These are phyloP conservation scores for Listronotus oregonensis DNA, from an alignment of 1,140 invertebrate genomes.

Conservation along the genomic window DNA sequence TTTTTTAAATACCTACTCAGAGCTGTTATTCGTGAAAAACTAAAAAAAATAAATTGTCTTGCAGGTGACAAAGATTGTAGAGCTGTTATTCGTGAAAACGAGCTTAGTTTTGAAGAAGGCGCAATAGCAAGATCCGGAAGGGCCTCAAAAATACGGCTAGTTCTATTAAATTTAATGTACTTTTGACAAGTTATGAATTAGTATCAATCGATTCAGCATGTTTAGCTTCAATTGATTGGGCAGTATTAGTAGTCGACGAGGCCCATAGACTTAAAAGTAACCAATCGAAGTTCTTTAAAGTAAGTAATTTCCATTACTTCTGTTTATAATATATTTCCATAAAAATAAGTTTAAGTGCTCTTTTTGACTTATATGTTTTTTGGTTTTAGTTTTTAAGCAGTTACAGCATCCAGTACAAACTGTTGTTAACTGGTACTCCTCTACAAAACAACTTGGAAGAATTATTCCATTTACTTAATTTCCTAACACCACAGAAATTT, in stretches of 20 bases:
- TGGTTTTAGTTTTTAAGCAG: slow-evolving; percentile 92
- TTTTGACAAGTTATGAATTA: slow-evolving; percentile 97
- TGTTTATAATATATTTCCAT: no score
- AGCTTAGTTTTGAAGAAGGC: slow-evolving; percentile 96
- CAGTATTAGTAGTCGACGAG: slow-evolving; percentile 97
- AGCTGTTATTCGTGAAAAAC: no score
- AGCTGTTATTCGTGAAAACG: slow-evolving; percentile 95
- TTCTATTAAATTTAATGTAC: slow-evolving; percentile 96
- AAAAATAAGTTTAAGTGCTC: no score
- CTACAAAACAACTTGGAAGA: slow-evolving; percentile 99
- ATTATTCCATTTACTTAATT: slow-evolving; percentile 98
- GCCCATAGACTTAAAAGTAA: slow-evolving; percentile 99
- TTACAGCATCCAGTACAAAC: slow-evolving; percentile 95
- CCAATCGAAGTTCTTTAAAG: slow-evolving; percentile 80
- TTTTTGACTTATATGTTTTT: slow-evolving; percentile 40
- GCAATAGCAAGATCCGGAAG: slow-evolving; percentile 85
- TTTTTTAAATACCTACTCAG: no score
- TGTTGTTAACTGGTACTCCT: slow-evolving; percentile 97
- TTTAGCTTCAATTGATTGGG: slow-evolving; percentile 98
- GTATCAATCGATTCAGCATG: slow-evolving; percentile 97
- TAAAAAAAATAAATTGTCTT: slow-evolving; percentile 22
- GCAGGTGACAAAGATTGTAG: slow-evolving; percentile 92
- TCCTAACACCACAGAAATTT: slow-evolving; percentile 94
- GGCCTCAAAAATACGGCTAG: slow-evolving; percentile 83
- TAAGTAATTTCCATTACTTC: slow-evolving; percentile 9